A percentile compares a stretch with the other conserved stretches of the same genome.
These are phyloP conservation scores for Rhizoglyphus robini DNA, from an alignment of 1,140 invertebrate genomes.

Conservation along the genomic window DNA sequence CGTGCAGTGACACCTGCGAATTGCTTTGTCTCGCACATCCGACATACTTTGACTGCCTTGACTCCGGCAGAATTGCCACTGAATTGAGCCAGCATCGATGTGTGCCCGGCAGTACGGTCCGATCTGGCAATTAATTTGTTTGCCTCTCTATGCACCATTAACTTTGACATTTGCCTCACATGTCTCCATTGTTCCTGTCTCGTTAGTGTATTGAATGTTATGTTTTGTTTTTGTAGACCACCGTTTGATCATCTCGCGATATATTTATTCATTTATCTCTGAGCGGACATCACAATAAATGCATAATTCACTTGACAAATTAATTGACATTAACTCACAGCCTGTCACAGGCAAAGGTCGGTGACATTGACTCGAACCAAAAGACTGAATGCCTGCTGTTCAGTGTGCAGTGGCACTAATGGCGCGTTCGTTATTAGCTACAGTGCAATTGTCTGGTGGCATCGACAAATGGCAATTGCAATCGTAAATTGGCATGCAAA, in stretches of 20 bases:
- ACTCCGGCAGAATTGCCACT: background rate
- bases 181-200: background rate
- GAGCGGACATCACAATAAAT: background rate
- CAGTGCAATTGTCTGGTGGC: no score
- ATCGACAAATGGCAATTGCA: no score
- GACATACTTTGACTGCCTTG: no score
- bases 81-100: background rate
- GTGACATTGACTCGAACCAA: background rate
- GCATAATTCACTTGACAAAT: background rate
- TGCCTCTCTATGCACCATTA: background rate
- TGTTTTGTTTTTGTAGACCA: background rate
- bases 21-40: no score
- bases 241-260: background rate
- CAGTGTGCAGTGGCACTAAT: no score
- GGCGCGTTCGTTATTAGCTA: no score
- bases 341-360: background rate
- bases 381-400: background rate
- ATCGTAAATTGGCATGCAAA: no score
- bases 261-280: background rate
- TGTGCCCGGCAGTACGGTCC: no score
- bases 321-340: conserved; percentile 1
- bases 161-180: background rate
- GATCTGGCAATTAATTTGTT: conserved; percentile 7
- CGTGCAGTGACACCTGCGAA: background rate
- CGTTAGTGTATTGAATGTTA: background rate